Conservation (phyloP, 2,888 invertebrate species). For the Lathronympha strigana region DNA sequence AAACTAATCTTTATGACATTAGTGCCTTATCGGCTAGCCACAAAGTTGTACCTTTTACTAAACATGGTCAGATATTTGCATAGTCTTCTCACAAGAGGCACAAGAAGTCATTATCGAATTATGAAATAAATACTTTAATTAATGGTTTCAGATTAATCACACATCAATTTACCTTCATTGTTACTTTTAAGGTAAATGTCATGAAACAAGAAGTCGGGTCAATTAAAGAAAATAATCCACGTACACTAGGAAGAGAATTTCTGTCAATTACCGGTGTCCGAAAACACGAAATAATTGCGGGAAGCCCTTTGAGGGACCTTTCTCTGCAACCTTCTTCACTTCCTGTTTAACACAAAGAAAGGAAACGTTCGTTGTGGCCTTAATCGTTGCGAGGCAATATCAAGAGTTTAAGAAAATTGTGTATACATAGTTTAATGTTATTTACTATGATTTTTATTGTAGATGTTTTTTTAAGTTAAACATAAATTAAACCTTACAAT, state of each 20-base stretch:
- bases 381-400: background rate
- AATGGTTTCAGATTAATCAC: background rate
- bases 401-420: background rate
- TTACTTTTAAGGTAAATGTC: background rate
- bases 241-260: constrained; percentile 24
- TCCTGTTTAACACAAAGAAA: constrained; percentile 14
- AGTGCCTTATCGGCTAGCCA: too few relatives aligned
- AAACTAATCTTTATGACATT: too few relatives aligned
- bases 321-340: constrained; percentile 6
- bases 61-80: too few relatives aligned
- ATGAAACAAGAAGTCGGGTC: background rate
- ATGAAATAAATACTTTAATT: background rate
- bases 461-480: background rate
- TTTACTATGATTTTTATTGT: too few relatives aligned
- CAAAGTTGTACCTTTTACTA: too few relatives aligned
- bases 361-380: constrained; percentile 3
- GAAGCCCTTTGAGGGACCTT: constrained; percentile 24
- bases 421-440: background rate
- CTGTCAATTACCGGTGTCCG: constrained; percentile 8
- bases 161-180: background rate
- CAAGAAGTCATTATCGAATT: too few relatives aligned
- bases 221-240: constrained; percentile 7
- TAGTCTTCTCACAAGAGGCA: too few relatives aligned
- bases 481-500: background rate
- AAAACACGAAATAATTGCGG: background rate